A percentile compares a stretch with the other conserved stretches of the same genome.
Evolutionary conservation across 2,797 vertebrate genomes (phyloP).

Genomic region (Phoebastria nigripes): DNA sequence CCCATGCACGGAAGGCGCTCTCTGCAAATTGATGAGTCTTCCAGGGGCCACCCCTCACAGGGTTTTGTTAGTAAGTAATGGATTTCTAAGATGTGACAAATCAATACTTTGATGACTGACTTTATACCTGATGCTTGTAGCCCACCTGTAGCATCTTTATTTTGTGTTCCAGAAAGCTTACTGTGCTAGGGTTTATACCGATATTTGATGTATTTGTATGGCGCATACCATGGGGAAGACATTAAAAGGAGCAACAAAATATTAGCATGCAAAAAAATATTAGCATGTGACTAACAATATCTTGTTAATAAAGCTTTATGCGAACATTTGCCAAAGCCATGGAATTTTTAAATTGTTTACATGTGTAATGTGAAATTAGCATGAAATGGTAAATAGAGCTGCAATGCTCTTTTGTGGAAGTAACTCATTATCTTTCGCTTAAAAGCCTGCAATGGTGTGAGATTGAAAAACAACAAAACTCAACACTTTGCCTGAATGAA

Average conservation of each 20-base stretch:
- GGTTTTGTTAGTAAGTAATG: background rate
- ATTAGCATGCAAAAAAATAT: background rate
- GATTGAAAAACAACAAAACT: background rate
- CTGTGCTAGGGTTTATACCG: background rate
- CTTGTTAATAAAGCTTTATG: background rate
- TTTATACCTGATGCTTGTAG: background rate
- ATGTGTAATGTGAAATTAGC: background rate
- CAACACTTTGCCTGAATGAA: conserved; percentile 2
- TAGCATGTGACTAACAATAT: background rate
- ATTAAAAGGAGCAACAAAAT: background rate
- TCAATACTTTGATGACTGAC: background rate
- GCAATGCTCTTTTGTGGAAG: background rate
- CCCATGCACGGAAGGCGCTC: background rate
- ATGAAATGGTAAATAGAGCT: conserved; percentile 14
- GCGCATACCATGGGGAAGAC: background rate
- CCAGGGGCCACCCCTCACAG: background rate
- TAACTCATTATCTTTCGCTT: conserved; percentile 13
- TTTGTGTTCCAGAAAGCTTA: background rate
- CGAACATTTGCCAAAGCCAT: background rate
- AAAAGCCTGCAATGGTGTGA: conserved; percentile 27
- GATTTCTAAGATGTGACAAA: background rate
- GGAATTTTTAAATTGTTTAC: background rate
- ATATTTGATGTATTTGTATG: background rate
- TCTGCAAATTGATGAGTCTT: background rate
- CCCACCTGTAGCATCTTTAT: background rate